Percentiles rank a stretch among this genome's conserved stretches.
Conservation (phyloP, 2,888 invertebrate species). For the Digitonthophagus gazella region DNA sequence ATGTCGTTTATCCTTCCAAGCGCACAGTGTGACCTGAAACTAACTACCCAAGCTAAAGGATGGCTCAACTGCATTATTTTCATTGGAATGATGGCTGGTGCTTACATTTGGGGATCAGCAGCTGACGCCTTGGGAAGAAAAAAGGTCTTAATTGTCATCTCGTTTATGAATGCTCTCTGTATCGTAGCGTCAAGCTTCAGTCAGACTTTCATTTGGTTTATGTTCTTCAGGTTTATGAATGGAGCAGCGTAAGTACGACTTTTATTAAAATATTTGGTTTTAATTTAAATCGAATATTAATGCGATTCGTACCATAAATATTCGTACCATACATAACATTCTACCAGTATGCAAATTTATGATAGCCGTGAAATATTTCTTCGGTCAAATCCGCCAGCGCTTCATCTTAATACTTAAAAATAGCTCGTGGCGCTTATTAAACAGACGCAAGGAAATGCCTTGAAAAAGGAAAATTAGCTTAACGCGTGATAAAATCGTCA, state of each 20-base stretch:
- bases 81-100: conserved; percentile 88
- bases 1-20: conserved; percentile 93
- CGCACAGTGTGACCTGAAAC: conserved; percentile 86
- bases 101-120: conserved; percentile 89
- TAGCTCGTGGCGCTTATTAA: background rate
- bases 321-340: too few species aligned
- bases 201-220: conserved; percentile 83
- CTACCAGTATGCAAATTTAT: too few species aligned
- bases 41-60: conserved; percentile 83
- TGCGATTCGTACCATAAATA: too few species aligned
- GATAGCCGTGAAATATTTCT: too few species aligned
- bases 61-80: conserved; percentile 66
- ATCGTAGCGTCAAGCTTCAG: conserved; percentile 89
- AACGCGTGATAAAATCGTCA: background rate
- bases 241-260: conserved; percentile 84
- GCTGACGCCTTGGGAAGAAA: conserved; percentile 87
- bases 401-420: background rate
- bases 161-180: conserved; percentile 85
- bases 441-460: background rate
- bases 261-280: conserved; percentile 4
- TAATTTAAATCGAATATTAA: too few species aligned
- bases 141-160: conserved; percentile 84
- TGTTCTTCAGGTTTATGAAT: conserved; percentile 87
- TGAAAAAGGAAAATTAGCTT: background rate
- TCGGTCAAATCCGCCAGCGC: background rate